These are phyloP conservation scores for Symphodus melops DNA, from an alignment of 2,113 vertebrate species.

Conservation along the genomic window DNA sequence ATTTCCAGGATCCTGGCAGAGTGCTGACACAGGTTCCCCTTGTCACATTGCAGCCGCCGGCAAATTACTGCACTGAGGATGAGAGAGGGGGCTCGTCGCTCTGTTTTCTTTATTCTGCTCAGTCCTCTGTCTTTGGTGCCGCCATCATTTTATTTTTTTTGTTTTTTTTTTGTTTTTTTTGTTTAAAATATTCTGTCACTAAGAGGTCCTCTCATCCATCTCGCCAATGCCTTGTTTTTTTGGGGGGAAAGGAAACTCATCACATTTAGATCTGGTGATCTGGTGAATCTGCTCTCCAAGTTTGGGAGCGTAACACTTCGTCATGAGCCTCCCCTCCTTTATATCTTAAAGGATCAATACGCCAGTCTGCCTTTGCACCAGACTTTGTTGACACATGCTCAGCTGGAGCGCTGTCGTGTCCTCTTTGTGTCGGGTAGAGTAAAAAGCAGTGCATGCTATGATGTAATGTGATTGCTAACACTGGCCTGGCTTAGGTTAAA, in stretches of 20 bases:
- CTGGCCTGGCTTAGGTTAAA: too few relatives aligned
- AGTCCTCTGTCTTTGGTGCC: constrained; percentile 13
- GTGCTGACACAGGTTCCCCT: constrained; percentile 79
- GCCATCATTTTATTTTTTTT: neutral
- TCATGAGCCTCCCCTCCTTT: constrained; percentile 1
- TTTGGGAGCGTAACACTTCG: neutral
- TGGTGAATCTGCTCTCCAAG: neutral
- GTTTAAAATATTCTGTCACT: neutral
- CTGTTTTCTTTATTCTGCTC: constrained; percentile 12
- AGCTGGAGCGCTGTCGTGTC: constrained; percentile 22
- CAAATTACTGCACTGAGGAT: constrained; percentile 45
- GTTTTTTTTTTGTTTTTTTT: too few relatives aligned
- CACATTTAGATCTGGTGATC: neutral
- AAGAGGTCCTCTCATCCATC: neutral
- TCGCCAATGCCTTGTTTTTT: neutral
- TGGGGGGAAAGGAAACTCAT: neutral
- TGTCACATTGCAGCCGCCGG: constrained; percentile 58
- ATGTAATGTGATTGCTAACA: too few relatives aligned
- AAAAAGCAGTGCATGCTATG: neutral
- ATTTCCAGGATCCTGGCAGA: constrained; percentile 76
- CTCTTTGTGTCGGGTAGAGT: constrained; percentile 3
- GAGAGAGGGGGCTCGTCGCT: constrained; percentile 21
- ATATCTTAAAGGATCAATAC: constrained; percentile 48
- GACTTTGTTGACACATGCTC: constrained; percentile 50
- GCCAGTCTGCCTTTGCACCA: constrained; percentile 18